phyloP scores from a whole-genome alignment of 2,797 vertebrate species.

The Clarias laeviceps region DNA sequence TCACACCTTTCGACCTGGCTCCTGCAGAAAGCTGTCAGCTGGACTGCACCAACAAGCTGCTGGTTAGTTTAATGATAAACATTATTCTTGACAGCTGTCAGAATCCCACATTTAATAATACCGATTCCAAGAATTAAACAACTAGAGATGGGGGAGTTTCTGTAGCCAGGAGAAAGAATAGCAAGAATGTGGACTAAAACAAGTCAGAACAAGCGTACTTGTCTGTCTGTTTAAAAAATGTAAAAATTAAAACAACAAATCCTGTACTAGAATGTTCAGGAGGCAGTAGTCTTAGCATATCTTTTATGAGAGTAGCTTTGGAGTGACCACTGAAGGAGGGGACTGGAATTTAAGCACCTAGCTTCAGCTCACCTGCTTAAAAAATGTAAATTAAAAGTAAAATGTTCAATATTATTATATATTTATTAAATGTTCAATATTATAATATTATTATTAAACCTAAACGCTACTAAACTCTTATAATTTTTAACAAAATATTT shows the following conservation, averaged over 20 bases:
- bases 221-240: background rate
- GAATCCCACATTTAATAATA: background rate
- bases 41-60: slow-evolving; percentile 85
- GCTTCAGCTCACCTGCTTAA: background rate
- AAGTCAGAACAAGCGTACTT: background rate
- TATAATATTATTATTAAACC: no score
- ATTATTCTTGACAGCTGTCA: background rate
- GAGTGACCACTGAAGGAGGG: background rate
- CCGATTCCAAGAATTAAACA: background rate
- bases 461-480: background rate
- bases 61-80: slow-evolving; percentile 75
- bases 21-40: slow-evolving; percentile 80
- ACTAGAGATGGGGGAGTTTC: background rate
- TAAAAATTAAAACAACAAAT: background rate
- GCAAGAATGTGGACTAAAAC: background rate
- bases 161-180: background rate
- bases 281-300: background rate
- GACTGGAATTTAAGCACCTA: background rate
- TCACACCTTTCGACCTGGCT: slow-evolving; percentile 89
- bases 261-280: background rate
- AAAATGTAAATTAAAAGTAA: background rate
- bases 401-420: no score
- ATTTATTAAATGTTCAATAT: no score
- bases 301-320: background rate
- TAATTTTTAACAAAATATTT: background rate